Base-by-base conservation (phyloP, 2,797 vertebrate species). In the Protonibea diacanthus region DNA sequence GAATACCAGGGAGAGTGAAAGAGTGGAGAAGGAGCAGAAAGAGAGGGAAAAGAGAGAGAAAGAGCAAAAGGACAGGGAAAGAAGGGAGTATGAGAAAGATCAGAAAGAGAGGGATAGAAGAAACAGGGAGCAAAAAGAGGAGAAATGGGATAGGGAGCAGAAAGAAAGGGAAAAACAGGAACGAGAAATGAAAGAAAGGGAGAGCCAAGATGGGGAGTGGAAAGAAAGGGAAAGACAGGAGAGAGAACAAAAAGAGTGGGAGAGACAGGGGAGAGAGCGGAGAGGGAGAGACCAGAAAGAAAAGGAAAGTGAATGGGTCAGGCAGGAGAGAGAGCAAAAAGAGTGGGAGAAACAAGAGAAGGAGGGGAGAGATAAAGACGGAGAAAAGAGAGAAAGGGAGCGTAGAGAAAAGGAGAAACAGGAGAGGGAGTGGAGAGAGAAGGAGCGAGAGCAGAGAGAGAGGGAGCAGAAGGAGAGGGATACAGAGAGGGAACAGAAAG, bases 321-420 rank as follows among this genome's bases (percentile, higher is more conserved):
- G 23, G 44, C 15, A 76, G 23, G 74, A 82, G 33, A 65, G 70
- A 29, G 40, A 86, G 44, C 18, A 40, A 15, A 61, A 56, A 14
- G 53, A 49, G 17, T 57, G 45, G 55, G 74, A 87, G 48, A 33
- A 18, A 29, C 71, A 80, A 48, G 80, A 69, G 52, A 51, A 56
- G 21, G 81, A 89, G n/a, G 11, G 13, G 2, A 55, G 64, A 8
- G 68, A 78, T 38, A 74, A n/a, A 0, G 91, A 93, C 91, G 93
- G 61, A 63, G 42, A 45, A 17, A 64, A 56, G 33, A 48, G 18
- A 52, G 47, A 61, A 25, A n/a, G 25, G 21, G 76, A 75, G n/a
- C 25, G 75, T 48, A 76, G 53, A 20, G 63, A 73, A 38, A 84
- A 51, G 10, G 65, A 86, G 68, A 49, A 10, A 29, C 42, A 67